Evolutionary conservation across 2,797 vertebrate genomes (phyloP), one percentile per base, ranked within the genome.

Genomic region (Pseudochirops corinnae): DNA sequence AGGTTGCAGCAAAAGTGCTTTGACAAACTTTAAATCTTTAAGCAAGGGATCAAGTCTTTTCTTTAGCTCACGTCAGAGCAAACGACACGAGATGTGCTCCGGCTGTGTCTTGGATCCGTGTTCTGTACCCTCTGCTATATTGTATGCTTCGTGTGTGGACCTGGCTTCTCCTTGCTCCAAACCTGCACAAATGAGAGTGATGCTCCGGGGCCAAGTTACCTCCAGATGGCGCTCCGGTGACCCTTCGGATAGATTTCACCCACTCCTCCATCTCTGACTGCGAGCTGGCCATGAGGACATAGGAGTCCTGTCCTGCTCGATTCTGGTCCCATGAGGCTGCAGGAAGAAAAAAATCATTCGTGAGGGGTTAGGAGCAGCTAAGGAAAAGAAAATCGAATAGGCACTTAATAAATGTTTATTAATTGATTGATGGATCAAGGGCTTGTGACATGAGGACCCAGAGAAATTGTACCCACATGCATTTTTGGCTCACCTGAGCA

Each of bases 201-300:
- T 11, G 11, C 53, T 39, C 92, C 18, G 6, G 2, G 91, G 29
- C 11, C 90, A 26, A 46, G 18, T 98, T 99, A 99, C 99, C 99
- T 99, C 99, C 99, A 33, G 99, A 98, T 0, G 99, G 98, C 0
- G 98, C 98, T 5, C 99, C 99, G 24, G 99, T 99, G 13, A 98
- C 99, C 92, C 99, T 98, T 56, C 98, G 99, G 60, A 99, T 99
- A 29, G 98, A 98, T 58, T 99, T 99, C 74, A 99, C 99, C 99
- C 99, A 99, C 91, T 99, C 99, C n/a, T 99, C 99, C 99, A 99
- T 99, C 98, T 99, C 99, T 0, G 98, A 97, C 98, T 99, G 99
- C 50, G 99, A 99, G 97, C 96, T 99, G 24, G 99, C 99, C 99
- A 99, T 99, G 96, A 99, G 99, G 95, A 99, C 98, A 0, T 98